Evolutionary conservation across 2,888 invertebrate species (phyloP), one percentile per base, ranked within the genome.

Genomic region (Sinohyriopsis cumingii): DNA sequence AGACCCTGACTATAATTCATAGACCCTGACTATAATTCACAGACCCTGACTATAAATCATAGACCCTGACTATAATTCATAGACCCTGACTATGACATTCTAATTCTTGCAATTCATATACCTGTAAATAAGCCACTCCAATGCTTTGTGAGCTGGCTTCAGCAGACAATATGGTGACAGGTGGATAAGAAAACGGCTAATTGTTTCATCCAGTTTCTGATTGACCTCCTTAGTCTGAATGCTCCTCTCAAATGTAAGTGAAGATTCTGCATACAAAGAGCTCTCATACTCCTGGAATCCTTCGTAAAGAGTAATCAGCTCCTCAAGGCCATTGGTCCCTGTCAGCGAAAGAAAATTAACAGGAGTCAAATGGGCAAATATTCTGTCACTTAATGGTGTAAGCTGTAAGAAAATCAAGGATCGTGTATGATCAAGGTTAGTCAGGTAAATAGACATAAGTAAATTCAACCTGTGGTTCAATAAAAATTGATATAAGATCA

Each of bases 41-140:
- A 45, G 45, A 45, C 12, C 12, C 12, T 45, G 45, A 28, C 5
- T n/a, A n/a, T 2, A 45, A 45, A 12, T 45, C 45, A 45, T 45
- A 45, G 45, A 45, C 12, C 12, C 12, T 45, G 45, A 28, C 5
- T n/a, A n/a, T 2, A 45, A 45, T 45, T 45, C 45, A 45, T 45
- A 45, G 45, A 45, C 12, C 12, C 12, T 45, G 45, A 28, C 33
- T 7, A 9, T 33, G 9, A 33, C 33, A 33, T 33, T 12, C 45
- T 45, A 45, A 45, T 45, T 45, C 45, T 45, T 12, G 12, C 45
- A 45, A 45, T 45, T 12, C 12, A n/a, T 33, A 22, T 77, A 80
- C 91, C 92, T 93, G 84, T 95, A 93, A 62, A 99, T 93, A 5
- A 99, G 92, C 98, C 98, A 99, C 91, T 99, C 99, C 63, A 99